These are phyloP conservation scores for Thamnaconus septentrionalis DNA, from an alignment of 2,113 vertebrate genomes.

Conservation along the genomic window DNA sequence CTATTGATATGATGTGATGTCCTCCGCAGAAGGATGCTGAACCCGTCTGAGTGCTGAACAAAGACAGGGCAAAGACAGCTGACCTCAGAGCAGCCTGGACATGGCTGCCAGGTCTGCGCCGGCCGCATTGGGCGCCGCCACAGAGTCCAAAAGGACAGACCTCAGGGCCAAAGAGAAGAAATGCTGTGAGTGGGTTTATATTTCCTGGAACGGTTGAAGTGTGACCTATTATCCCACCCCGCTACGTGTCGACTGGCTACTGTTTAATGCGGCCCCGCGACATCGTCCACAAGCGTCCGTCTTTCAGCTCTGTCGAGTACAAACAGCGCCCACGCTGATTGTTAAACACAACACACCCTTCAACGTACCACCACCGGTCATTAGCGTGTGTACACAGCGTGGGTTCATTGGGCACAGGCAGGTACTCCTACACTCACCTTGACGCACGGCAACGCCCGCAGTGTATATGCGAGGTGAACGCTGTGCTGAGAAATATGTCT, in stretches of 20 bases:
- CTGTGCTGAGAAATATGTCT: neutral
- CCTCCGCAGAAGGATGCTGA: conserved; percentile 32
- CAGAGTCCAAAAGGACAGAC: conserved; percentile 56
- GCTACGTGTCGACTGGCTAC: neutral
- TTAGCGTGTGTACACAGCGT: conserved; percentile 1
- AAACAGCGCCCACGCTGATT: neutral
- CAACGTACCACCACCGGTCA: neutral
- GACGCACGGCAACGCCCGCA: neutral
- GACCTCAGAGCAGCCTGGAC: neutral
- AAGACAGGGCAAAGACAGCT: conserved; percentile 3
- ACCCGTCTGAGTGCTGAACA: neutral
- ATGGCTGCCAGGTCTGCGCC: conserved; percentile 46
- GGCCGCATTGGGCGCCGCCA: conserved; percentile 18
- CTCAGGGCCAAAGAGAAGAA: conserved; percentile 71
- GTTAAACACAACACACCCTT: conserved; percentile 10
- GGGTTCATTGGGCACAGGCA: conserved; percentile 1
- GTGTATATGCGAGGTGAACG: neutral
- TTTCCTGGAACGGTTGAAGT: neutral
- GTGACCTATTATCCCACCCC: neutral
- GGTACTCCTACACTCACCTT: neutral
- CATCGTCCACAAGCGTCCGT: no score
- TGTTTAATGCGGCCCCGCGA: no score
- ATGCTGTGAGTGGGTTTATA: conserved; percentile 72
- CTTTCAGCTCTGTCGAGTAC: no score
- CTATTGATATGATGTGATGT: conserved; percentile 3